Evolutionary conservation across 2,888 invertebrate species (phyloP).

Genomic region (Drosophila testacea): DNA sequence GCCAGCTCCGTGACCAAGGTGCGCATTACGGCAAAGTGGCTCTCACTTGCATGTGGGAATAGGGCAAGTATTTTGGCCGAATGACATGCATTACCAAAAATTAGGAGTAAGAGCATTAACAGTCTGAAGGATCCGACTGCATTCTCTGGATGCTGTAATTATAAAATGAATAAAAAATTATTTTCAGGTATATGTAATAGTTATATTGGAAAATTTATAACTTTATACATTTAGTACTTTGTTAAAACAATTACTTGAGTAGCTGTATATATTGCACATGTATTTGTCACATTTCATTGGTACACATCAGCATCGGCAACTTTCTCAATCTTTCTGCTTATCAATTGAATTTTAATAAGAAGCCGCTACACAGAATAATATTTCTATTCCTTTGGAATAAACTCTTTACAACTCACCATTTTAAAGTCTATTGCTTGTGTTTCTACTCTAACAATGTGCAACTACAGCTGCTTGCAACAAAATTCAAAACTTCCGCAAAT

Average conservation of each 20-base stretch:
- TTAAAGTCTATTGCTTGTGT: neutral
- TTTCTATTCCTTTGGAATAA: constrained; percentile 9
- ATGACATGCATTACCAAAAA: constrained; percentile 8
- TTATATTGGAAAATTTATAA: no score
- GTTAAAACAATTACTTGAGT: no score
- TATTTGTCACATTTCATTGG: constrained; percentile 43
- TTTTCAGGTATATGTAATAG: no score
- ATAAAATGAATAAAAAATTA: neutral
- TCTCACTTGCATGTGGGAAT: constrained; percentile 83
- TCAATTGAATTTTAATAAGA: constrained; percentile 37
- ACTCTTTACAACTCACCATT: constrained; percentile 38
- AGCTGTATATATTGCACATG: neutral
- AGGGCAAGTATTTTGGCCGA: constrained; percentile 80
- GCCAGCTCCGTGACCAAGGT: constrained; percentile 85
- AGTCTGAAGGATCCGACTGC: neutral
- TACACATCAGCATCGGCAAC: constrained; percentile 63
- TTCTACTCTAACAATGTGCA: neutral
- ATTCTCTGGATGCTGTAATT: neutral
- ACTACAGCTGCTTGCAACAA: neutral
- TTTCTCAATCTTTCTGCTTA: constrained; percentile 45
- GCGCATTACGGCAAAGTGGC: constrained; percentile 85
- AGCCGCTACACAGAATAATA: constrained; percentile 3
- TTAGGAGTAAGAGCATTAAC: constrained; percentile 13
- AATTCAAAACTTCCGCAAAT: neutral
- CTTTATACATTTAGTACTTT: no score